Percentiles rank a stretch among this genome's conserved stretches.
Evolutionary conservation across 2,888 invertebrate species (phyloP).

Genomic region (Horisme vitalbata): DNA sequence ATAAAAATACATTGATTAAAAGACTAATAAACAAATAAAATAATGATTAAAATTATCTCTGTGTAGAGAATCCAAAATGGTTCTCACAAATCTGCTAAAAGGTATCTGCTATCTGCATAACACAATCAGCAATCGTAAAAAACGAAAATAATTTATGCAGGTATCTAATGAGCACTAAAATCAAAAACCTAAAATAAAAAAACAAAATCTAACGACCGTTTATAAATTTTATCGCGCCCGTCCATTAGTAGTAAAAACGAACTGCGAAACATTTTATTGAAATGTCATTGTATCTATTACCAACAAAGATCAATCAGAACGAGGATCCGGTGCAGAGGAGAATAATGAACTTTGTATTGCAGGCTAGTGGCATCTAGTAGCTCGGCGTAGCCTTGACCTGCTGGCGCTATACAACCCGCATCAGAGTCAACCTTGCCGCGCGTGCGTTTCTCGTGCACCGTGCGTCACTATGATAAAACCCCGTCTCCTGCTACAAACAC

Average conservation of each 20-base stretch:
- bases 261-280: constrained; percentile 8
- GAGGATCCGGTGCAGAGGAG: constrained; percentile 30
- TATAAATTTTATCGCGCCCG: constrained; percentile 6
- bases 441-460: constrained; percentile 15
- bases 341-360: constrained; percentile 55
- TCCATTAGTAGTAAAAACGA: constrained; percentile 3
- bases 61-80: neutral
- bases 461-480: constrained; percentile 22
- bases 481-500: too few relatives aligned
- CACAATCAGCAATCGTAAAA: constrained; percentile 8
- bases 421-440: constrained; percentile 18
- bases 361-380: constrained; percentile 51
- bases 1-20: too few relatives aligned
- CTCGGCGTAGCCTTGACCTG: constrained; percentile 63
- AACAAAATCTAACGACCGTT: constrained; percentile 9
- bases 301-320: constrained; percentile 37
- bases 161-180: too few relatives aligned
- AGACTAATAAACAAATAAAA: too few relatives aligned
- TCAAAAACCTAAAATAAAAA: too few relatives aligned
- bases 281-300: constrained; percentile 25
- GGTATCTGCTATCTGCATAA: neutral
- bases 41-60: too few relatives aligned
- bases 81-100: constrained; percentile 2
- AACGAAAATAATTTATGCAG: constrained; percentile 9
- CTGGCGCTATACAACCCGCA: constrained; percentile 31